Evolutionary conservation across 2,113 vertebrate genomes (phyloP).

Genomic region (Pitta sordida): DNA sequence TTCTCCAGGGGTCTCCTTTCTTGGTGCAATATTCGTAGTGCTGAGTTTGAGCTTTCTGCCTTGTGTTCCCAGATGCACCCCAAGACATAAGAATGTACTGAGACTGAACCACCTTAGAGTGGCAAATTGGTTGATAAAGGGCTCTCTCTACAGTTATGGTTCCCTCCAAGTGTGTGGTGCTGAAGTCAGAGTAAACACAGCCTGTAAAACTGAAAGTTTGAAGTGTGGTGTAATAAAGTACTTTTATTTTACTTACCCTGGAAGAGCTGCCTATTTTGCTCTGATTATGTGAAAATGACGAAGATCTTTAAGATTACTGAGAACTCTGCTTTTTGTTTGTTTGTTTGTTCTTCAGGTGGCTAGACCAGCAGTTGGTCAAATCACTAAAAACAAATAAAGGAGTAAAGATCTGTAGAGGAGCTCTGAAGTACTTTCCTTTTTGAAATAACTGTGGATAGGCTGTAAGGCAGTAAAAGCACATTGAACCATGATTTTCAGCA

Average conservation of each 20-base stretch:
- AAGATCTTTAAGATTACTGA: background rate
- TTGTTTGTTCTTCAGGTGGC: background rate
- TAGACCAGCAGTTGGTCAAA: background rate
- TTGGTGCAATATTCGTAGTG: background rate
- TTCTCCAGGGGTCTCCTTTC: background rate
- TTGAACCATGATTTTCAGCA: background rate
- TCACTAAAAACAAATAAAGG: background rate
- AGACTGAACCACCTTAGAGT: background rate
- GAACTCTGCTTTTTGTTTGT: background rate
- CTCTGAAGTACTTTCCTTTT: background rate
- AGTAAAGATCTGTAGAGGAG: background rate
- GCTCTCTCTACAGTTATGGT: fast-evolving
- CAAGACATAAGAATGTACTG: background rate
- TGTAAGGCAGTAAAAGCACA: background rate
- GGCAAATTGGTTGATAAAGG: background rate
- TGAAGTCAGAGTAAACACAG: background rate
- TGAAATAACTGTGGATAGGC: background rate
- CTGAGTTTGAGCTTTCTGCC: background rate
- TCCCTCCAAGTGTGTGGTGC: background rate
- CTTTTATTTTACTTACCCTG: background rate
- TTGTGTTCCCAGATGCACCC: background rate
- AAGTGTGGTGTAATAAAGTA: background rate
- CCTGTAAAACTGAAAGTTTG: background rate
- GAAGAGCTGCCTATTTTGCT: background rate
- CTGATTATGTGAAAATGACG: background rate